Base-by-base conservation (phyloP, 2,797 vertebrate genomes). In the Vultur gryphus region DNA sequence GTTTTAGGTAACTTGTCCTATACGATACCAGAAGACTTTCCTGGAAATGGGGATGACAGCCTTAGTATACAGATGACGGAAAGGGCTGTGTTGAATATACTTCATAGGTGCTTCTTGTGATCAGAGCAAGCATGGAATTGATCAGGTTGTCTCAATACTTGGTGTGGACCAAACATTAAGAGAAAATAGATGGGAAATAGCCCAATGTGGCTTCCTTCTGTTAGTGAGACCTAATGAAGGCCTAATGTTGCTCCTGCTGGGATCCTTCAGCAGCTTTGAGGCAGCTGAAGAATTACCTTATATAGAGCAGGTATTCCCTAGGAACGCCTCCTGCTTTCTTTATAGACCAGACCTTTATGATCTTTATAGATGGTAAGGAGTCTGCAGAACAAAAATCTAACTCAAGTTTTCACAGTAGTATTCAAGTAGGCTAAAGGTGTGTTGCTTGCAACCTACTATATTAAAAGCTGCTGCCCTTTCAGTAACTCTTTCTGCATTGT, bases 101-200 rank as follows among this genome's bases (percentile, higher is more conserved):
- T 85, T 77, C 33, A 19, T 46, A 55, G 23, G 13, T 35, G 5
- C 15, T 80, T 87, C 11, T 64, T 85, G 18, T 3, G 13, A 9
- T 52, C 1, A 2, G 31, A 78, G 20, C 29, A 93, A 71, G 21
- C 41, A 41, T 13, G 6, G 37, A 85, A 69, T 2, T 12, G 8
- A 31, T 69, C n/a, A 54, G 44, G 0, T 51, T 70, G 21, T 72
- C 51, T 92, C 17, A 13, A 6, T 15, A 39, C 17, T 35, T 71
- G 17, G 2, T 4, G 1, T 26, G 37, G 41, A 75, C 8, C 6
- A 72, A 83, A 57, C 0, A 0, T 9, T 43, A 37, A 31, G 12
- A 83, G 31, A 44, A 75, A 93, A 62, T 7, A 76, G 33, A 51
- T 18, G 6, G 13, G 4, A 62, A 82, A 51, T 11, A 35, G 13